Evolutionary conservation across 2,113 vertebrate genomes (phyloP).

Genomic region (Accipiter cooperii): DNA sequence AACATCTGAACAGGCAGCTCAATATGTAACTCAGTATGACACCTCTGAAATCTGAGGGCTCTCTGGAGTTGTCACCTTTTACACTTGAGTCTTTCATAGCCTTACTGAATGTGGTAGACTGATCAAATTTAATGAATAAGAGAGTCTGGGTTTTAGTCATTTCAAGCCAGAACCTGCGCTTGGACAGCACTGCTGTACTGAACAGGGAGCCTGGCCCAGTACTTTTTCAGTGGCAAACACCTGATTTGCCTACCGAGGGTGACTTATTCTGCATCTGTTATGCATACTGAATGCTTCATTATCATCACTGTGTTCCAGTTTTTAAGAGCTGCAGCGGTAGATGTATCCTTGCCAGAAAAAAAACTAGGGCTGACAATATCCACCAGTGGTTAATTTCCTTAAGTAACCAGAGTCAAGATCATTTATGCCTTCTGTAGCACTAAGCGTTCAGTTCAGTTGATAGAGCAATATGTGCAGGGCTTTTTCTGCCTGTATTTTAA

Average conservation of each 20-base stretch:
- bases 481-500: not conserved
- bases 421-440: not conserved
- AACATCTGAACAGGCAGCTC: not conserved
- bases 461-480: not conserved
- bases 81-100: not conserved
- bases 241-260: not conserved
- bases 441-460: not conserved
- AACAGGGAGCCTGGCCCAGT: not conserved
- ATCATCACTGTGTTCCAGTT: not conserved
- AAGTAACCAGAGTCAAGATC: not conserved
- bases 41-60: not conserved
- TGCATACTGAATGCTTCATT: not conserved
- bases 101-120: not conserved
- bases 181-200: not conserved
- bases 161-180: not conserved
- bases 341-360: not conserved
- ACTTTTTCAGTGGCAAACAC: not conserved
- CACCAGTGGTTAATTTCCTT: not conserved
- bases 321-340: not conserved
- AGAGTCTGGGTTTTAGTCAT: not conserved
- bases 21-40: not conserved
- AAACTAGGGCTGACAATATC: not conserved
- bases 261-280: not conserved
- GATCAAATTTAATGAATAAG: not conserved
- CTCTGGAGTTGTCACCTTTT: not conserved